Percentiles rank a stretch among this genome's conserved stretches.
Conservation (phyloP, 2,888 invertebrate species). For the Ceramica pisi region DNA sequence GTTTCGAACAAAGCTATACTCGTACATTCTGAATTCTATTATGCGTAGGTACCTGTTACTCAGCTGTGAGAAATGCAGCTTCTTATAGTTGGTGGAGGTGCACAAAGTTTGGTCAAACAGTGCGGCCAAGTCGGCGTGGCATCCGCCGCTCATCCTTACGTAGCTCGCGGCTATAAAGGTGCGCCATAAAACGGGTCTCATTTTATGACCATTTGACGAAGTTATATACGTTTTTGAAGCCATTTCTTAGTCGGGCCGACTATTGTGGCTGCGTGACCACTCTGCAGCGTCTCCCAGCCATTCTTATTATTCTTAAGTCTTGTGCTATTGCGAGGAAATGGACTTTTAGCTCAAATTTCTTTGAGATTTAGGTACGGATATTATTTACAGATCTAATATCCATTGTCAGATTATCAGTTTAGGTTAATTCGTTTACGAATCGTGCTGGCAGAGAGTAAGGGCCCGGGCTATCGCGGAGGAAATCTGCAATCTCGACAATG, state of each 20-base stretch:
- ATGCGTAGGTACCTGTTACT: constrained; percentile 57
- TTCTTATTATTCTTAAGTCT: constrained; percentile 80
- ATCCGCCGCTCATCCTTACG: constrained; percentile 84
- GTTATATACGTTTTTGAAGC: constrained; percentile 88
- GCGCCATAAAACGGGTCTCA: constrained; percentile 88
- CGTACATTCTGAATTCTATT: constrained; percentile 56
- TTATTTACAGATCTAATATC: constrained; percentile 75
- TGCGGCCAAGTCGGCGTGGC: constrained; percentile 73
- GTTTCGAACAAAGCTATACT: constrained; percentile 41
- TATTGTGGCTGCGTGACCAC: constrained; percentile 86
- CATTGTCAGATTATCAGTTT: constrained; percentile 81
- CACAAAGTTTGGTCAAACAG: constrained; percentile 70
- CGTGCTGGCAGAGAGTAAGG: constrained; percentile 85
- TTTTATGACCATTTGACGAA: constrained; percentile 90
- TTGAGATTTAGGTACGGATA: constrained; percentile 62
- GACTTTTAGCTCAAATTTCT: constrained; percentile 73
- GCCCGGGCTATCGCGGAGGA: constrained; percentile 82
- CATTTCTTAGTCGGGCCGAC: constrained; percentile 83
- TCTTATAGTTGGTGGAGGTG: constrained; percentile 57
- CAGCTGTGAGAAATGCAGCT: constrained; percentile 62
- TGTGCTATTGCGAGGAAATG: constrained; percentile 71
- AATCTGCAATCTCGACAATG: constrained; percentile 89
- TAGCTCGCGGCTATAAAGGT: constrained; percentile 87
- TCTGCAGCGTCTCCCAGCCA: constrained; percentile 74
- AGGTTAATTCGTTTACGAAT: constrained; percentile 84